A percentile compares a stretch with the other conserved stretches of the same genome.
These are phyloP conservation scores for Hydra vulgaris DNA, from an alignment of 30 jellyfish, hydroid and myxozoan species.

Conservation along the genomic window DNA sequence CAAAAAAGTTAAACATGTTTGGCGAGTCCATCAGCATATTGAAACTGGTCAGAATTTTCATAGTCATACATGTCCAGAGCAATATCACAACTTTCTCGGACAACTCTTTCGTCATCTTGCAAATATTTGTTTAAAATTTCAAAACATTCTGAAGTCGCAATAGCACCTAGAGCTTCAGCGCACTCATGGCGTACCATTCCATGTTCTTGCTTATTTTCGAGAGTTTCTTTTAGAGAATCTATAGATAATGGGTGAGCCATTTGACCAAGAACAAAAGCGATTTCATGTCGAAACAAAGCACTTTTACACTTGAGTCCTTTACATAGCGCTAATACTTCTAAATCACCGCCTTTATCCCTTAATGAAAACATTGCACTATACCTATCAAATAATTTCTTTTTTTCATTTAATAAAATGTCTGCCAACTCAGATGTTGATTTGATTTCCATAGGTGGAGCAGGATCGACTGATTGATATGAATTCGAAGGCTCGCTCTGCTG, in stretches of 20 bases:
- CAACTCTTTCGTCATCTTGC: slow-evolving; percentile 61
- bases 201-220: slow-evolving; percentile 42
- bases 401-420: slow-evolving; percentile 45
- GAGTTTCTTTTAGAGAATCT: slow-evolving; percentile 37
- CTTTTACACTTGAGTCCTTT: slow-evolving; percentile 73
- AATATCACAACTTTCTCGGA: slow-evolving; percentile 80
- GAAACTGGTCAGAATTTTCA: slow-evolving; percentile 79
- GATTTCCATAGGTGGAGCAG: slow-evolving; percentile 84
- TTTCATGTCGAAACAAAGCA: slow-evolving; percentile 89
- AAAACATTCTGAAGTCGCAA: slow-evolving; percentile 75
- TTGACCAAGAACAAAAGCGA: slow-evolving; percentile 96
- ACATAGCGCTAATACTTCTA: slow-evolving; percentile 52
- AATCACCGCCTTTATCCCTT: slow-evolving; percentile 52
- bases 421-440: slow-evolving; percentile 17
- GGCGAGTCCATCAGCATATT: slow-evolving; percentile 79
- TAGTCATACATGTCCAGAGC: slow-evolving; percentile 89
- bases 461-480: slow-evolving; percentile 71
- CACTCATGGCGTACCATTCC: slow-evolving; percentile 99
- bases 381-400: slow-evolving; percentile 61
- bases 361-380: slow-evolving; percentile 92
- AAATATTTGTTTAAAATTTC: slow-evolving; percentile 21
- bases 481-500: not conserved
- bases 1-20: too few species aligned
- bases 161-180: slow-evolving; percentile 95
- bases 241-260: slow-evolving; percentile 70